These are phyloP conservation scores for Chelon auratus DNA, from an alignment of 2,797 vertebrate genomes.

Conservation along the genomic window DNA sequence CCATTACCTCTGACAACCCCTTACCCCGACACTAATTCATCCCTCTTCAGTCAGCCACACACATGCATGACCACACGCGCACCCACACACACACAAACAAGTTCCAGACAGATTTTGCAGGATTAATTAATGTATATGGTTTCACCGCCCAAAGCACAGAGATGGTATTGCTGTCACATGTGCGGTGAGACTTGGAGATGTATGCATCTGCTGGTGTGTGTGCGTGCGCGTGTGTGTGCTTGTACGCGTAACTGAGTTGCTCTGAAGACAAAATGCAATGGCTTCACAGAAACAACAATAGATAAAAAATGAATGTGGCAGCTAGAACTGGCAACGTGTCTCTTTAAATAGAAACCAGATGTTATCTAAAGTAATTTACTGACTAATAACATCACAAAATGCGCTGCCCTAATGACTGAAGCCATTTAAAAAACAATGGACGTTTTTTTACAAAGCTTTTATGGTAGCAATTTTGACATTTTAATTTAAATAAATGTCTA, in stretches of 20 bases:
- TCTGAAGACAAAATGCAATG: not conserved
- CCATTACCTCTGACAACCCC: conserved; percentile 14
- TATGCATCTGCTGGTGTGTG: not conserved
- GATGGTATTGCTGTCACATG: not conserved
- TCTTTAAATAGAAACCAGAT: not conserved
- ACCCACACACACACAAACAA: not conserved
- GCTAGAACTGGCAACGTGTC: not conserved
- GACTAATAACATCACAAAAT: not conserved
- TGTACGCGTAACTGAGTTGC: not conserved
- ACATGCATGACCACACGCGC: not conserved
- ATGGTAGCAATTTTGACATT: not conserved
- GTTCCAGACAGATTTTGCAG: not conserved
- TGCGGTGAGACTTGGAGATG: conserved; percentile 5
- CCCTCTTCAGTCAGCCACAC: conserved; percentile 2
- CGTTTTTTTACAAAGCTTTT: not conserved
- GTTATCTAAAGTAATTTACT: not conserved
- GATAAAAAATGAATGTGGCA: not conserved
- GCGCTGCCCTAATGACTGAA: not conserved
- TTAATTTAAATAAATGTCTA: not conserved
- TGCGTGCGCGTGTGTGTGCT: not conserved
- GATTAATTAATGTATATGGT: conserved; percentile 10
- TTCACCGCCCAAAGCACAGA: conserved; percentile 7
- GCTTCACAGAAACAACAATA: not conserved
- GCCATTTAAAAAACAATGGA: not conserved
- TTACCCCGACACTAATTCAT: conserved; percentile 13